Percentiles rank a stretch among this genome's conserved stretches.
Conservation (phyloP, 1,140 invertebrate genomes). For the Battus philenor region DNA sequence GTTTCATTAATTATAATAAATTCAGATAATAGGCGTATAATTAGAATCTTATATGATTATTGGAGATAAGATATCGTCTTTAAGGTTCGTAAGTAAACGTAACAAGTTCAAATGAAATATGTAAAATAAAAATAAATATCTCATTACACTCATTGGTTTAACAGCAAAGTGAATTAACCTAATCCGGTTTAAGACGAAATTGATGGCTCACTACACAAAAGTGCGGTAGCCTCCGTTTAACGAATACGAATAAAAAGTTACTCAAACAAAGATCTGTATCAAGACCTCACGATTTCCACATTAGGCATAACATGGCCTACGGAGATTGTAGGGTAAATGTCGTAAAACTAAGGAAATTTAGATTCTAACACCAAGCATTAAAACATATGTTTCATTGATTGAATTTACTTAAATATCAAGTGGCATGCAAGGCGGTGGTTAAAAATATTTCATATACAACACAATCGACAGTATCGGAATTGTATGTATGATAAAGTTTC, state of each 20-base stretch:
- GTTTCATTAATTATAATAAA: too few relatives aligned
- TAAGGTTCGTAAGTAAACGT: too few relatives aligned
- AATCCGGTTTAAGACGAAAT: too few relatives aligned
- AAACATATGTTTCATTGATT: not conserved
- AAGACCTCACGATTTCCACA: conserved; percentile 33
- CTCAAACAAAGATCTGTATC: conserved; percentile 33
- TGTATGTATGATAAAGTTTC: conserved; percentile 13
- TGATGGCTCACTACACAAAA: not conserved
- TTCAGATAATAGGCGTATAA: too few relatives aligned
- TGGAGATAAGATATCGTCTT: too few relatives aligned
- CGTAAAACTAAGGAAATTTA: not conserved
- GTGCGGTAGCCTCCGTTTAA: conserved; percentile 5
- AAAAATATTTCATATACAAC: conserved; percentile 6
- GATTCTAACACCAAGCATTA: not conserved
- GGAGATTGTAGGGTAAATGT: not conserved
- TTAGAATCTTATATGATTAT: too few relatives aligned
- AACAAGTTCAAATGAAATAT: too few relatives aligned
- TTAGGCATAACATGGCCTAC: conserved; percentile 19
- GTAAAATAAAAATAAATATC: too few relatives aligned
- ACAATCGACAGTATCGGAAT: conserved; percentile 8
- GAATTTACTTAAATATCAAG: not conserved
- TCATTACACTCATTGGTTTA: too few relatives aligned
- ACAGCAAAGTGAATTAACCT: too few relatives aligned
- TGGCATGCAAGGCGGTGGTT: conserved; percentile 3
- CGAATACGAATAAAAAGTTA: conserved; percentile 26